Base-by-base conservation (phyloP, 2,113 vertebrate species). In the Poeciliopsis retropinna region DNA sequence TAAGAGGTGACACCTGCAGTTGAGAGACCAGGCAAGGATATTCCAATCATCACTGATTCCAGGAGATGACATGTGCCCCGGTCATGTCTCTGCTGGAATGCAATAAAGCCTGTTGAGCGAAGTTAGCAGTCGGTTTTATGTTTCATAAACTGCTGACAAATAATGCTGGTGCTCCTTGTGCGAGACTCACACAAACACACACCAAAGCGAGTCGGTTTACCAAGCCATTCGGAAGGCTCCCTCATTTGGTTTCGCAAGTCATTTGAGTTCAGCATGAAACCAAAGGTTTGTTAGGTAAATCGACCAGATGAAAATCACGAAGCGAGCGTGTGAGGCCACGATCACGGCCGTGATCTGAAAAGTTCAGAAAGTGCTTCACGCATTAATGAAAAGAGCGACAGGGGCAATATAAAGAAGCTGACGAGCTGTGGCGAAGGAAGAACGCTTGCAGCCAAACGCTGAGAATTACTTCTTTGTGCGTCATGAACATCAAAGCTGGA, bases 41-140 rank as follows among this genome's bases (percentile, higher is more conserved):
- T 87, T 85, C 70, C 86, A 71, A 65, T 87, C 86, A 84, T n/a
- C 76, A 60, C 84, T 71, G 60, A 86, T 60, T 85, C 82, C 73
- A 80, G 17, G 19, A 64, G 80, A 61, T 79, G 85, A 85, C 66
- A 10, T 28, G 69, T 78, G 76, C 75, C 76, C 72, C 67, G 67
- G 60, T 72, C 80, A 77, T 78, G 67, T 73, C 79, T 70, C 37
- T 28, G 61, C 76, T 79, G 84, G 85, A 89, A 92, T 87, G 83
- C 41, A 69, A 88, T 75, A 79, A 83, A 66, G 86, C 87, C 73
- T 67, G 82, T 67, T 66, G 41, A 51, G 64, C 80, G 61, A 57
- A 75, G 41, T 69, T 60, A 63, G 47, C 63, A 0, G 12, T 73
- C 78, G 54, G 61, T 80, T 85, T 84, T 65, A 34, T 57, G 41